These are phyloP conservation scores for Drosophila kohkoa DNA, from an alignment of 1,140 invertebrate species.

Conservation along the genomic window DNA sequence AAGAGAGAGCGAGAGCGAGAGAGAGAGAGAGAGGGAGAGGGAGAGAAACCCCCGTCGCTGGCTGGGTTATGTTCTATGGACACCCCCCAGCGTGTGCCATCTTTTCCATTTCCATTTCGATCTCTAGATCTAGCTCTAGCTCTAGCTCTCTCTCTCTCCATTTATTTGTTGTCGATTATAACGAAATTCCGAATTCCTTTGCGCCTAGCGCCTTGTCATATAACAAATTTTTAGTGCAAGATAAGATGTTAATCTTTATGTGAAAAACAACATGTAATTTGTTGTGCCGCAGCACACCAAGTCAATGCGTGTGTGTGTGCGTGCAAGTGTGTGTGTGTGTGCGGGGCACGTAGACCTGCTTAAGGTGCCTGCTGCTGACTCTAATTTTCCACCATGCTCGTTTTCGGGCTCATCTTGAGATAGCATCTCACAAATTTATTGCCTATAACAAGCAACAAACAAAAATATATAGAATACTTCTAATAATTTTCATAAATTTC, in stretches of 20 bases:
- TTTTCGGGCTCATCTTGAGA: slow-evolving; percentile 75
- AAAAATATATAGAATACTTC: slow-evolving; percentile 79
- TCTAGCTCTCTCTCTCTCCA: no score
- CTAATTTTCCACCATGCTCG: slow-evolving; percentile 4
- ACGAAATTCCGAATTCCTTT: slow-evolving; percentile 58
- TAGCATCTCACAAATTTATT: slow-evolving; percentile 80
- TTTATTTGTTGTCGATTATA: slow-evolving; percentile 28
- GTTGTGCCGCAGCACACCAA: slow-evolving; percentile 52
- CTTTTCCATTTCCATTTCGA: slow-evolving; percentile 37
- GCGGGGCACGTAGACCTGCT: slow-evolving; percentile 42
- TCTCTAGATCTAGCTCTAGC: background rate
- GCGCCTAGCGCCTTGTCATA: slow-evolving; percentile 75
- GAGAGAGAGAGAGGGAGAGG: background rate
- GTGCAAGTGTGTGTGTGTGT: slow-evolving; percentile 16
- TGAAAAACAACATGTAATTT: slow-evolving; percentile 84
- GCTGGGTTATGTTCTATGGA: slow-evolving; percentile 3
- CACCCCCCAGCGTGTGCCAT: slow-evolving; percentile 83
- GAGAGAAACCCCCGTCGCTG: slow-evolving; percentile 46
- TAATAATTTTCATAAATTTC: slow-evolving; percentile 84
- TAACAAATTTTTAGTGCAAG: slow-evolving; percentile 80
- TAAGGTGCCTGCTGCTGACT: slow-evolving; percentile 39
- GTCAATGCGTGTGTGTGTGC: slow-evolving; percentile 14
- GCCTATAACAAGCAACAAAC: slow-evolving; percentile 62
- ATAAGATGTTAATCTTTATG: slow-evolving; percentile 83
- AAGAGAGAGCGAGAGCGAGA: background rate